Conservation (phyloP, 1,140 invertebrate genomes). For the Scaptomyza hsui region DNA sequence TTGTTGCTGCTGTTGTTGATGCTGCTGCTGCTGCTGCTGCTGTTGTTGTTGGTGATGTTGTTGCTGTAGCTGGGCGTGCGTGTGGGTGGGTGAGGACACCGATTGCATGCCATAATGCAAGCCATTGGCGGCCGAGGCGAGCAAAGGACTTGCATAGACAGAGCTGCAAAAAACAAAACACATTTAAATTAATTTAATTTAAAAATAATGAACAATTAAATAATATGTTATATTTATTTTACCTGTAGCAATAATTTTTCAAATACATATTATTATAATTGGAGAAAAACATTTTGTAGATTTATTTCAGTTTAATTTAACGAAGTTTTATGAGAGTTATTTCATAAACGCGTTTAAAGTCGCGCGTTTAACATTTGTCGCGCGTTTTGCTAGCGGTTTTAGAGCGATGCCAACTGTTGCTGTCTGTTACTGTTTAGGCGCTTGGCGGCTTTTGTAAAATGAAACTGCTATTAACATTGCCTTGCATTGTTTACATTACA, state of each 20-base stretch:
- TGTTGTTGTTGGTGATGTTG: conserved; percentile 58
- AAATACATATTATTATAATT: conserved; percentile 83
- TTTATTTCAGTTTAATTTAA: neutral
- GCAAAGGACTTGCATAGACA: conserved; percentile 70
- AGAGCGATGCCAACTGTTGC: conserved; percentile 12
- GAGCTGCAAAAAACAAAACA: conserved; percentile 56
- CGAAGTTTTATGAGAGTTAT: neutral
- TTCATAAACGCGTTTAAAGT: conserved; percentile 35
- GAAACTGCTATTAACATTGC: conserved; percentile 64
- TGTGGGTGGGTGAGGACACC: conserved; percentile 56
- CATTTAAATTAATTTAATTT: neutral
- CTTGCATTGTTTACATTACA: conserved; percentile 65
- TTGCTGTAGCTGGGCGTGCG: conserved; percentile 60
- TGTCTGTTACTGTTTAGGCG: conserved; percentile 35
- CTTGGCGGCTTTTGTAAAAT: conserved; percentile 23
- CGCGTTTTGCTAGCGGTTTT: conserved; percentile 41
- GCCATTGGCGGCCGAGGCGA: conserved; percentile 69
- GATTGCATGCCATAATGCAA: conserved; percentile 75
- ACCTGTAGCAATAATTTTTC: conserved; percentile 82
- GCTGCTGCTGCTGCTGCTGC: conserved; percentile 47
- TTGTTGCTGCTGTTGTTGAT: conserved; percentile 28
- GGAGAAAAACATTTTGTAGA: conserved; percentile 70
- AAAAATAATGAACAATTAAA: neutral
- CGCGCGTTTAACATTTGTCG: conserved; percentile 24
- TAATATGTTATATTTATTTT: conserved; percentile 20